These are phyloP conservation scores for Meganola albula DNA, from an alignment of 2,888 invertebrate genomes.

Conservation along the genomic window DNA sequence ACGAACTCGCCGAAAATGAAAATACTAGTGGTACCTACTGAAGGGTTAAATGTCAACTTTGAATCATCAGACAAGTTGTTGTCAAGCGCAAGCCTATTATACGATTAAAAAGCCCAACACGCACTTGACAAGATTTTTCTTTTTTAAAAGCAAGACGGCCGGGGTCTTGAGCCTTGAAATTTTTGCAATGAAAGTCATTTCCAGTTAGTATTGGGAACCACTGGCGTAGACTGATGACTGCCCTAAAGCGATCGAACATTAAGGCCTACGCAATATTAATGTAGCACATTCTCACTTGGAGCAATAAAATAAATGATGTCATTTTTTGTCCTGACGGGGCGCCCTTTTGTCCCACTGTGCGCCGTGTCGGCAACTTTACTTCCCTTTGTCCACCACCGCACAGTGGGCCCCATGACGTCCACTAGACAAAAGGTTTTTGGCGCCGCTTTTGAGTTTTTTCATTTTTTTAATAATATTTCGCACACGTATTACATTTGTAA, in stretches of 20 bases:
- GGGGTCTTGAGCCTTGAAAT: too few relatives aligned
- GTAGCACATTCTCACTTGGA: slow-evolving; percentile 70
- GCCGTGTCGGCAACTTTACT: slow-evolving; percentile 54
- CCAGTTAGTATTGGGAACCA: too few relatives aligned
- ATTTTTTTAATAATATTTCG: slow-evolving; percentile 48
- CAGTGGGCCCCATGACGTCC: slow-evolving; percentile 59
- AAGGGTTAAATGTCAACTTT: too few relatives aligned
- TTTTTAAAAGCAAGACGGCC: too few relatives aligned
- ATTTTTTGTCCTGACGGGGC: slow-evolving; percentile 70
- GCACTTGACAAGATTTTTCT: too few relatives aligned
- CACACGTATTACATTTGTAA: slow-evolving; percentile 29
- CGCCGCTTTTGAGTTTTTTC: slow-evolving; percentile 62
- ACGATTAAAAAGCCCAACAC: too few relatives aligned
- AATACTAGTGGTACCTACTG: too few relatives aligned
- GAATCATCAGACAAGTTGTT: too few relatives aligned
- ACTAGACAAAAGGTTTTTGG: slow-evolving; percentile 69
- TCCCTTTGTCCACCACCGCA: slow-evolving; percentile 51
- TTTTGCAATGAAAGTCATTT: too few relatives aligned
- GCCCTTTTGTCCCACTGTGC: slow-evolving; percentile 58
- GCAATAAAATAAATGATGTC: slow-evolving; percentile 78
- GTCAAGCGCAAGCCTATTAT: too few relatives aligned
- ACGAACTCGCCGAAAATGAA: too few relatives aligned
- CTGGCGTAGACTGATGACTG: slow-evolving; percentile 46
- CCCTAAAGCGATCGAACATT: slow-evolving; percentile 70
- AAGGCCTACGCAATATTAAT: slow-evolving; percentile 71